Base-by-base conservation (phyloP, 2,113 vertebrate species). In the Xyliphius kryptos region DNA sequence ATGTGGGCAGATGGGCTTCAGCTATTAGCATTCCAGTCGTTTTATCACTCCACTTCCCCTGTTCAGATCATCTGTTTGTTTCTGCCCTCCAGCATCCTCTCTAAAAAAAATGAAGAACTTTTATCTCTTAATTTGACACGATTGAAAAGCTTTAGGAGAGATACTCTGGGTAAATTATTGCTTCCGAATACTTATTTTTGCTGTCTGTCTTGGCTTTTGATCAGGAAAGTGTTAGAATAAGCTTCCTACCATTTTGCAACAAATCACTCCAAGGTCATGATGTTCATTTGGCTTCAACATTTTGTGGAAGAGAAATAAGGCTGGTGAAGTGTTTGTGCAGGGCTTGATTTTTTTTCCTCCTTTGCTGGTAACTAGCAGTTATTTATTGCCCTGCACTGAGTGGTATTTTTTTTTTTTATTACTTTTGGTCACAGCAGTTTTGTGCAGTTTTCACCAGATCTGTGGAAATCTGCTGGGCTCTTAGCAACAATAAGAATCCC, bases 1-100 rank as follows among this genome's bases (percentile, higher is more conserved):
- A 80, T 82, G 70, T 69, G 70, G 77, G 76, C 81, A 83, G 79
- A 84, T 85, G 84, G 78, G 65, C 76, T 68, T 60, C 6, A 26
- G 38, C 56, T 70, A 77, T 83, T 82, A 67, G 72, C 66, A 82
- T 78, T 80, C 81, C 44, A 54, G 70, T 81, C 77, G 69, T 71
- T 74, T 77, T 73, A 69, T 26, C 60, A 17, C 62, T 74, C 71
- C 71, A 68, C 70, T 77, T 59, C 75, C 69, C 63, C 63, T 65
- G 32, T 79, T 75, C 44, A 67, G 32, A 56, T 80, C 65, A 76
- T 81, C 70, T 76, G 71, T 81, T 79, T 77, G 67, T 79, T 58
- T 40, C 66, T 75, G 69, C 76, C 80, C 74, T 80, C 77, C 75
- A 80, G 74, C 68, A 67, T 49, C 52, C 70, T 32, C 19, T 43